These are phyloP conservation scores for Accipiter virgatus DNA, from an alignment of 2,113 vertebrate genomes.

Conservation along the genomic window DNA sequence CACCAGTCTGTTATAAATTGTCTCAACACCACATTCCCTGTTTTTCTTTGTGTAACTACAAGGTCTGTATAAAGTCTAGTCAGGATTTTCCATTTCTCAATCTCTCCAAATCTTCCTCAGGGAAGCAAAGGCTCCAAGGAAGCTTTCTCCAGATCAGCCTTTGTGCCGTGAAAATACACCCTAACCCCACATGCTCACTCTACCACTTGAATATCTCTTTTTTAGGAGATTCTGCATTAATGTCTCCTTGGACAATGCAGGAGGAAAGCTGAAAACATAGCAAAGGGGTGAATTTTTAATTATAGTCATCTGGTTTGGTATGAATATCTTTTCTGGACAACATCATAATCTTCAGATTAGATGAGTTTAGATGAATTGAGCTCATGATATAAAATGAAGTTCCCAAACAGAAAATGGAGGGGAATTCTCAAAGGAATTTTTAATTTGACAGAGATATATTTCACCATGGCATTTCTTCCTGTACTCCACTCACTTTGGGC, in stretches of 20 bases:
- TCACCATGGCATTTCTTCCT: neutral
- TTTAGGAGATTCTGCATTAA: neutral
- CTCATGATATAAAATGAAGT: neutral
- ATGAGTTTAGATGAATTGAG: neutral
- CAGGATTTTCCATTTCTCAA: neutral
- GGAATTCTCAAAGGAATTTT: neutral
- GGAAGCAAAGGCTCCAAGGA: neutral
- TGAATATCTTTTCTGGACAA: neutral
- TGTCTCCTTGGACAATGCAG: neutral
- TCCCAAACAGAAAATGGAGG: neutral
- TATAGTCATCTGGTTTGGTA: neutral
- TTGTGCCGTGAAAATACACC: neutral
- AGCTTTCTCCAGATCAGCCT: neutral
- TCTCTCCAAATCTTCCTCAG: neutral
- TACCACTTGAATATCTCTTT: neutral
- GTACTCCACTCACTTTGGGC: neutral
- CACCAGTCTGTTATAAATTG: constrained; percentile 24
- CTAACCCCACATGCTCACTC: neutral
- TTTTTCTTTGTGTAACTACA: constrained; percentile 24
- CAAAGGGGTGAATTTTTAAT: neutral
- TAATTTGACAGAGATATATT: neutral
- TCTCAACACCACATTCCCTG: neutral
- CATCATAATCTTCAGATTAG: neutral
- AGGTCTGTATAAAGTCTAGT: constrained; percentile 29
- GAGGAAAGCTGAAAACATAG: neutral